Conservation (phyloP, 2,113 vertebrate genomes). For the Pachypanchax playfairii region DNA sequence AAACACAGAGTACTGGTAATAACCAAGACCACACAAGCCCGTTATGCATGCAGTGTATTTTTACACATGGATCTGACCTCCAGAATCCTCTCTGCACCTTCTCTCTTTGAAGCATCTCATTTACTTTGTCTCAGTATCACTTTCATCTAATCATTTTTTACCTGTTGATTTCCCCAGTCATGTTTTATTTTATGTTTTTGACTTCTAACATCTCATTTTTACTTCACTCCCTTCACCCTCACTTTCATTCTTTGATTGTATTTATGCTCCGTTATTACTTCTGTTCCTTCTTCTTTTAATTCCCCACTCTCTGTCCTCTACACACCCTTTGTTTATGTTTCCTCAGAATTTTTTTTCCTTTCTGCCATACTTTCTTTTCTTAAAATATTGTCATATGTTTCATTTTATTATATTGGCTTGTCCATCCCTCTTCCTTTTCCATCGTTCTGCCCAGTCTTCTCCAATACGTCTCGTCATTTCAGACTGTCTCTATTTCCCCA, state of each 20-base stretch:
- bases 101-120: background rate
- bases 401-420: background rate
- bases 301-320: background rate
- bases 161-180: background rate
- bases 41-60: background rate
- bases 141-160: background rate
- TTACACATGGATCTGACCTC: background rate
- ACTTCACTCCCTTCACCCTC: background rate
- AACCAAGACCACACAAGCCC: background rate
- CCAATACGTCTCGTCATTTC: background rate
- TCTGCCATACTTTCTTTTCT: background rate
- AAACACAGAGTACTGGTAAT: background rate
- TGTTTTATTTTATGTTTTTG: background rate
- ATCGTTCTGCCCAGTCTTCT: background rate
- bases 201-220: background rate
- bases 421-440: background rate
- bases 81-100: no score
- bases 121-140: background rate
- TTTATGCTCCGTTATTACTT: constrained; percentile 2
- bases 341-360: background rate
- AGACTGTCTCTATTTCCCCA: background rate
- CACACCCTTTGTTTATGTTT: background rate
- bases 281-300: background rate
- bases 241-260: background rate
- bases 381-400: background rate